Base-by-base conservation (phyloP, 2,888 invertebrate genomes). In the Nipponacmea schrenckii region DNA sequence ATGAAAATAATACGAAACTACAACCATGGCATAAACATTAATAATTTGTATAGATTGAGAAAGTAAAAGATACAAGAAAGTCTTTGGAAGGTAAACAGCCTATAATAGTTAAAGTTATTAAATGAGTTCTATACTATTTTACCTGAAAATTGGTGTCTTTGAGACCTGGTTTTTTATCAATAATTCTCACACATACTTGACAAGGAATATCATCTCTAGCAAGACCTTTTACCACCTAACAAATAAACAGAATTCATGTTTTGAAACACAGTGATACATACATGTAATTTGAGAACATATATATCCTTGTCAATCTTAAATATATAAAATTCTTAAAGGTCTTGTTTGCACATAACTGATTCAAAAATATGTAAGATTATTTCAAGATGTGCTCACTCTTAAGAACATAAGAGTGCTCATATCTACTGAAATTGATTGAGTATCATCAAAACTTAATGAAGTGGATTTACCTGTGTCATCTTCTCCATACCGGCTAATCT, bases 71-170 rank as follows among this genome's bases (percentile, higher is more conserved):
- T n/a, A n/a, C n/a, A n/a, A n/a, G n/a, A n/a, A n/a, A n/a, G n/a
- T n/a, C n/a, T n/a, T n/a, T n/a, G n/a, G n/a, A 39, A 39, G 7
- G 39, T 8, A 10, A 10, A 39, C 4, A 39, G 10, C 10, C 10
- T 39, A 39, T 39, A 1, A 10, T 8, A 39, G 39, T 39, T 8
- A 8, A 39, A 8, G 39, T 39, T 39, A 39, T 39, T 8, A 39
- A 2, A 31, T 31, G 31, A 31, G n/a, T n/a, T 7, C 31, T 31
- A 39, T 39, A 1, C 10, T 31, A 4, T 39, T 39, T 5, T 39
- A 88, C 88, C 91, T 96, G 96, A 76, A 96, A 95, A 87, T 97
- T 96, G 73, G 94, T 96, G 84, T 97, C 97, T 86, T 95, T 91
- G 39, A 92, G 89, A 0, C 97, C 97, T 0, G 96, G 96, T 85